A percentile compares a stretch with the other conserved stretches of the same genome.
Conservation (phyloP, 1,140 invertebrate genomes). For the Drosophila leontia region DNA sequence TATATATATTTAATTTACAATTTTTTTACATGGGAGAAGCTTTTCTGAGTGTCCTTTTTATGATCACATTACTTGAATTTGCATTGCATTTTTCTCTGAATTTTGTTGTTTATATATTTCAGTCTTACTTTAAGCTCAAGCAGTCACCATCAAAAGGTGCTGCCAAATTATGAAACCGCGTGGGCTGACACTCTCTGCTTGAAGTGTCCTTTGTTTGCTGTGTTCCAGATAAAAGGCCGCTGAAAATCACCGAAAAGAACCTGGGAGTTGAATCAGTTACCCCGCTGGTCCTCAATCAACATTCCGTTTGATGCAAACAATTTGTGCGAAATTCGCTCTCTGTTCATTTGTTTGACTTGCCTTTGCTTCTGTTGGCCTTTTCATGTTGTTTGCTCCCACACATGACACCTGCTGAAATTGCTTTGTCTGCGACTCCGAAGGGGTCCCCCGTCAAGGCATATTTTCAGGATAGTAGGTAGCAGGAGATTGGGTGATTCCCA, state of each 20-base stretch:
- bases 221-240: constrained; percentile 27
- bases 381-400: constrained; percentile 19
- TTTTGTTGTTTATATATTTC: background rate
- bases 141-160: constrained; percentile 34
- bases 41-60: background rate
- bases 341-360: constrained; percentile 26
- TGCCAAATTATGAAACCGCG: constrained; percentile 39
- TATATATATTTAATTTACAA: constrained; percentile 3
- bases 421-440: constrained; percentile 4
- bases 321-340: constrained; percentile 20
- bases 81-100: background rate
- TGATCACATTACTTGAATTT: background rate
- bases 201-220: constrained; percentile 8
- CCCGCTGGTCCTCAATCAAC: constrained; percentile 23
- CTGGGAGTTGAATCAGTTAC: constrained; percentile 8
- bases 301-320: constrained; percentile 45
- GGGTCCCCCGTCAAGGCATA: background rate
- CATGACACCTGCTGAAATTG: constrained; percentile 25
- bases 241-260: constrained; percentile 8
- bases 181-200: constrained; percentile 15
- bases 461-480: background rate
- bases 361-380: constrained; percentile 18
- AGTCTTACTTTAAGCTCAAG: background rate
- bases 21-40: background rate
- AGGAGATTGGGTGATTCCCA: background rate